Conservation (phyloP, 2,113 vertebrate genomes). For the Aythya baeri region DNA sequence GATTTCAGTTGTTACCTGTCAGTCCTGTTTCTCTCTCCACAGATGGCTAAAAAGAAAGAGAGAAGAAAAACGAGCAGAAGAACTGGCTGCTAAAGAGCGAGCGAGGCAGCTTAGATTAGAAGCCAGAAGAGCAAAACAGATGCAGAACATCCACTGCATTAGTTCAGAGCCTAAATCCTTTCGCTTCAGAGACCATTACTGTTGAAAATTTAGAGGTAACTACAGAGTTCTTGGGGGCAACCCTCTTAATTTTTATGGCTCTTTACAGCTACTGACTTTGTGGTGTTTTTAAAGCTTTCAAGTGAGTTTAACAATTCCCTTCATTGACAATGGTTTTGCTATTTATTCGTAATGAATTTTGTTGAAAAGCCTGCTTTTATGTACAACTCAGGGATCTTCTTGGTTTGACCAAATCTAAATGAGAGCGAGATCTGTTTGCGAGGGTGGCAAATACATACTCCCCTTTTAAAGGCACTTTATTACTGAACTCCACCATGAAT, state of each 20-base stretch:
- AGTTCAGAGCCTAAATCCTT: conserved; percentile 81
- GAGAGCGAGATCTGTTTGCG: background rate
- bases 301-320: conserved; percentile 30
- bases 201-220: conserved; percentile 74
- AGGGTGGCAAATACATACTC: background rate
- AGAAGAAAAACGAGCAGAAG: conserved; percentile 86
- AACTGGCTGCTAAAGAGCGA: conserved; percentile 84
- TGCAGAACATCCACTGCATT: conserved; percentile 79
- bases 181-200: conserved; percentile 82
- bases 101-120: conserved; percentile 85
- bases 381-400: conserved; percentile 32
- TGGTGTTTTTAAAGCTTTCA: conserved; percentile 46
- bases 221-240: conserved; percentile 8
- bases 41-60: conserved; percentile 93
- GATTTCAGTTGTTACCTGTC: background rate
- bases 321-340: conserved; percentile 33
- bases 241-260: conserved; percentile 18
- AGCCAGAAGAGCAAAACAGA: conserved; percentile 83
- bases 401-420: conserved; percentile 12
- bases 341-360: conserved; percentile 48
- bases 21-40: conserved; percentile 4
- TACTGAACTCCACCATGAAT: background rate
- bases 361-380: conserved; percentile 57
- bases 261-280: conserved; percentile 8
- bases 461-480: conserved; percentile 28